These are phyloP conservation scores for Atta colombica DNA, from an alignment of 1,140 invertebrate genomes.

Conservation along the genomic window DNA sequence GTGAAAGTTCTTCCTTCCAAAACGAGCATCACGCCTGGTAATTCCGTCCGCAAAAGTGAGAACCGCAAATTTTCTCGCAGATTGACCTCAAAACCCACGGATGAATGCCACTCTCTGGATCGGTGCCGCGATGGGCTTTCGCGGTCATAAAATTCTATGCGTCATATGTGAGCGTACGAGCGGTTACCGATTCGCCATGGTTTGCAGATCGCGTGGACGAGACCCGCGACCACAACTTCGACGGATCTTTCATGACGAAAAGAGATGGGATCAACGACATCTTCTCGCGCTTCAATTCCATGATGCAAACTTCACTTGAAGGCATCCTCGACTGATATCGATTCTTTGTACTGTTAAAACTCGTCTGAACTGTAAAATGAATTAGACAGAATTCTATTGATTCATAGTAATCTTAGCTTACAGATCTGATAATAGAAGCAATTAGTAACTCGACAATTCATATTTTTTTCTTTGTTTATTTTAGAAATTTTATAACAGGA, in stretches of 20 bases:
- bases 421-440: background rate
- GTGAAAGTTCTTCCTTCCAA: background rate
- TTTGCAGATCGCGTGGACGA: conserved; percentile 49
- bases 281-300: background rate
- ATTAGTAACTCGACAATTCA: background rate
- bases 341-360: background rate
- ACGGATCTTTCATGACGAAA: conserved; percentile 28
- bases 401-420: background rate
- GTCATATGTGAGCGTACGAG: conserved; percentile 32
- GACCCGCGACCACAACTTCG: conserved; percentile 35
- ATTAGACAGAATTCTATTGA: background rate
- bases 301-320: background rate
- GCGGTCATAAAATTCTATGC: conserved; percentile 46
- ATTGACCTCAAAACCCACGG: conserved; percentile 42
- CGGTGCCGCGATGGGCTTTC: conserved; percentile 36
- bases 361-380: background rate
- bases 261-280: conserved; percentile 46
- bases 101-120: conserved; percentile 21
- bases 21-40: conserved; percentile 46
- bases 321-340: background rate
- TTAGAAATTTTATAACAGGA: no score
- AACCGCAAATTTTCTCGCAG: conserved; percentile 26
- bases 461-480: background rate
- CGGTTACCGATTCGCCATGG: conserved; percentile 61
- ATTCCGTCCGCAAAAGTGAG: conserved; percentile 49